Conservation (phyloP, 1,140 invertebrate species). For the Solenopsis invicta region DNA sequence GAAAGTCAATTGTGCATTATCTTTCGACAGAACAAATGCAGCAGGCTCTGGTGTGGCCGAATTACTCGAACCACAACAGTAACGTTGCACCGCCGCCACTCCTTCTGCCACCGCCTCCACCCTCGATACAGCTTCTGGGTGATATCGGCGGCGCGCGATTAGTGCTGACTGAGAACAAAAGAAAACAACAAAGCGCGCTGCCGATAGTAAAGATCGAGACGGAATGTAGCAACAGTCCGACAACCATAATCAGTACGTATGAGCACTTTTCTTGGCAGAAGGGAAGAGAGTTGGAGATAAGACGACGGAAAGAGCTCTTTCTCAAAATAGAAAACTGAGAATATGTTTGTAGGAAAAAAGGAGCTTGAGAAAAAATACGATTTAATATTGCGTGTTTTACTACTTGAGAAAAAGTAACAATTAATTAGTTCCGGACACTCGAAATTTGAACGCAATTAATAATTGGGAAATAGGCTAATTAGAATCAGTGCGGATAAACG, state of each 20-base stretch:
- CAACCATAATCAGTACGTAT: slow-evolving; percentile 83
- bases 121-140: slow-evolving; percentile 89
- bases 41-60: slow-evolving; percentile 92
- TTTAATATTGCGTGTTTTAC: neutral
- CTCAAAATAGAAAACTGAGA: neutral
- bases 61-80: slow-evolving; percentile 87
- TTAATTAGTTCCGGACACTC: too few relatives aligned
- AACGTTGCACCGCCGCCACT: slow-evolving; percentile 86
- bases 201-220: slow-evolving; percentile 91
- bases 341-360: neutral
- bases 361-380: neutral
- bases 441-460: too few relatives aligned
- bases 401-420: too few relatives aligned
- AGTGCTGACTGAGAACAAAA: slow-evolving; percentile 86
- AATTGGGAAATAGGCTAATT: too few relatives aligned
- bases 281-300: neutral
- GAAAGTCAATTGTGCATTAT: neutral
- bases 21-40: slow-evolving; percentile 90
- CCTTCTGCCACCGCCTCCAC: slow-evolving; percentile 89
- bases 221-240: slow-evolving; percentile 85
- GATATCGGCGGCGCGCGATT: slow-evolving; percentile 87
- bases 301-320: neutral
- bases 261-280: neutral
- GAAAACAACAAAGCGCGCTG: slow-evolving; percentile 89
- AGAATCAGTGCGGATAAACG: too few relatives aligned